These are phyloP conservation scores for Netelia inedita DNA, from an alignment of 2,888 invertebrate genomes.

Conservation along the genomic window DNA sequence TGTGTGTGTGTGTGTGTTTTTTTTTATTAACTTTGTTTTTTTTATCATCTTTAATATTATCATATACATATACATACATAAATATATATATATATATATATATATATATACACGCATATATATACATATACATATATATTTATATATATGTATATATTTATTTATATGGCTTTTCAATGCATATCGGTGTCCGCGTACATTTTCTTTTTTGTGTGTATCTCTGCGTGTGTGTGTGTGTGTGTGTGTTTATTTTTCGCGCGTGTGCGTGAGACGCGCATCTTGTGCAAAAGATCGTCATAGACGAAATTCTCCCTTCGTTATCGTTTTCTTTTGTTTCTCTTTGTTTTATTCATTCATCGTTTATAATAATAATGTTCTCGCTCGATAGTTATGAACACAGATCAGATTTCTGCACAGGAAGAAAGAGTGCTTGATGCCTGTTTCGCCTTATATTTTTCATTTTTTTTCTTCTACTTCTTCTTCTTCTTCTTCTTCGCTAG, in stretches of 20 bases:
- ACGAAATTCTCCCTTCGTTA: conserved; percentile 10
- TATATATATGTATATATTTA: conserved; percentile 45
- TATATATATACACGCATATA: conserved; percentile 37
- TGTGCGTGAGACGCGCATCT: conserved; percentile 17
- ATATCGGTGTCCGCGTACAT: conserved; percentile 31
- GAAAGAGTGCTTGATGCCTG: conserved; percentile 45
- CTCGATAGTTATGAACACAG: conserved; percentile 63
- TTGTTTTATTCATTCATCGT: conserved; percentile 14
- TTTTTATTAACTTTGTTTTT: conserved; percentile 9
- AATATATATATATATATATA: conserved; percentile 35
- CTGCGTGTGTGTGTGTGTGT: conserved; percentile 5
- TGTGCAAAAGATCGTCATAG: conserved; percentile 20
- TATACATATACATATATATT: conserved; percentile 40
- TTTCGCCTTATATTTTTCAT: conserved; percentile 6
- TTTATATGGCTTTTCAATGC: conserved; percentile 50
- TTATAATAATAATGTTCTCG: conserved; percentile 16
- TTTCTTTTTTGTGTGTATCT: conserved; percentile 27
- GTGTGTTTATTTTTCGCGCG: not conserved
- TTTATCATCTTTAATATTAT: conserved; percentile 50
- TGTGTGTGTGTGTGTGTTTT: conserved; percentile 12
- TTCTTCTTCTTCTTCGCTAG: not conserved
- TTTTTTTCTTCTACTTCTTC: conserved; percentile 16
- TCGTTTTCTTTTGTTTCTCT: not conserved
- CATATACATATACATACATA: conserved; percentile 39
- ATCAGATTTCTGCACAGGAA: conserved; percentile 64